Evolutionary conservation across 1,140 invertebrate genomes (phyloP), one percentile per base, ranked within the genome.

Genomic region (Kradibia gibbosae): DNA sequence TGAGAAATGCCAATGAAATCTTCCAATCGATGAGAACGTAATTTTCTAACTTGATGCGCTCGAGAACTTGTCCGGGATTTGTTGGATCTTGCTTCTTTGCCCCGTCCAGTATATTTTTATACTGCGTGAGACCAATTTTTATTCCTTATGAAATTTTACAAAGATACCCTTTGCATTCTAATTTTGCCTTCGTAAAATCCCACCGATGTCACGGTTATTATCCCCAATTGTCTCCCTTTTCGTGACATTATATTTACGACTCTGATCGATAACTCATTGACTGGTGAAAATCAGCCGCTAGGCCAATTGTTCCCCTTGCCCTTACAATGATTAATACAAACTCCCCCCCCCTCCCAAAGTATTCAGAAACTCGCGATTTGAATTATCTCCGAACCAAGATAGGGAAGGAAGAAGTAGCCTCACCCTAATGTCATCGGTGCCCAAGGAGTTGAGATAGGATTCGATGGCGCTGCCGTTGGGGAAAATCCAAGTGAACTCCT

Each of bases 11-110:
- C 0, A 97, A 90, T 15, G 94, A 94, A 11, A 95, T 93, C 85
- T 94, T 94, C 95, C 96, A 96, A 84, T 97, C 96, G n/a, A 97
- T 93, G 60, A 95, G 93, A 25, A 94, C 95, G 84, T 97, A 95
- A 7, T 93, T 91, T 0, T 95, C 93, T 0, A 88, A 84, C 67
- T 94, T 92, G 0, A 97, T 93, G 0, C 92, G 88, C 0, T 92
- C 85, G 1, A 97, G 88, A n/a, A 94, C 88, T 11, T 92, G 85
- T 0, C 85, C 72, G 11, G 85, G 85, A n/a, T 88, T 85, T 0
- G 85, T 84, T 0, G 83, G 84, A 55, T 90, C 89, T 42, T 90
- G 87, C 34, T 91, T 91, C 28, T 91, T 84, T 7, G 89, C 90
- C 17, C 87, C 87, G 67, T 93, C 91, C 39, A 94, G 85, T 7